Evolutionary conservation across 2,888 invertebrate genomes (phyloP).

Genomic region (Ethmia dodecea): DNA sequence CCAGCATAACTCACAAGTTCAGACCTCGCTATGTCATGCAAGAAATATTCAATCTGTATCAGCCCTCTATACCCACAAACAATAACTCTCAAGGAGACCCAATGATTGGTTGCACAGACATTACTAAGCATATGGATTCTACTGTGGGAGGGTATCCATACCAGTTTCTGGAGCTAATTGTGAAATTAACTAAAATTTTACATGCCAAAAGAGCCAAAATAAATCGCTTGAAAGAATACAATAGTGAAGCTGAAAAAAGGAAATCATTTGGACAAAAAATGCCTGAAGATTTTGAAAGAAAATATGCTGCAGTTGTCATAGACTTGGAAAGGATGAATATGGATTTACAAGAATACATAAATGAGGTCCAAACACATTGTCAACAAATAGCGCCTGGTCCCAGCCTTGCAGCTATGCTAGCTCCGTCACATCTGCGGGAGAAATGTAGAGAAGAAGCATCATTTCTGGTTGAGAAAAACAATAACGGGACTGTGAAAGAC

Average conservation of each 20-base stretch:
- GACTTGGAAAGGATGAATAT: conserved; percentile 94
- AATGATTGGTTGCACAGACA: conserved; percentile 76
- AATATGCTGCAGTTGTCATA: conserved; percentile 91
- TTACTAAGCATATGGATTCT: conserved; percentile 59
- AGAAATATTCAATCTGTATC: conserved; percentile 69
- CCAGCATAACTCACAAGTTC: conserved; percentile 89
- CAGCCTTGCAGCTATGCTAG: conserved; percentile 90
- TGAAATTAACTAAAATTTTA: conserved; percentile 91
- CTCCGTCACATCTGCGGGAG: conserved; percentile 91
- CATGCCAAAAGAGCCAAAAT: conserved; percentile 89
- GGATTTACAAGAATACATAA: conserved; percentile 90
- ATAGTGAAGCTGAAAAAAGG: conserved; percentile 92
- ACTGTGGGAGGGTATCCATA: conserved; percentile 90
- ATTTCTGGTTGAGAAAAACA: conserved; percentile 86
- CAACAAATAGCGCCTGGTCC: conserved; percentile 93
- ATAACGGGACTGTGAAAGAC: conserved; percentile 78
- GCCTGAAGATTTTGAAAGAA: conserved; percentile 92
- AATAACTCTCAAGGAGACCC: conserved; percentile 82
- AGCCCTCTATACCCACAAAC: conserved; percentile 45
- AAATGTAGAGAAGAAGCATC: conserved; percentile 91
- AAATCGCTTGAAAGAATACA: conserved; percentile 88
- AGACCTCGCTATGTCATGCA: conserved; percentile 82
- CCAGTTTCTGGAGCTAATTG: conserved; percentile 90
- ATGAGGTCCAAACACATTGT: conserved; percentile 89
- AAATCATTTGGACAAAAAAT: conserved; percentile 88